These are phyloP conservation scores for Desmophyllum pertusum DNA, from an alignment of 92 coral and sea anemone species.

Conservation along the genomic window DNA sequence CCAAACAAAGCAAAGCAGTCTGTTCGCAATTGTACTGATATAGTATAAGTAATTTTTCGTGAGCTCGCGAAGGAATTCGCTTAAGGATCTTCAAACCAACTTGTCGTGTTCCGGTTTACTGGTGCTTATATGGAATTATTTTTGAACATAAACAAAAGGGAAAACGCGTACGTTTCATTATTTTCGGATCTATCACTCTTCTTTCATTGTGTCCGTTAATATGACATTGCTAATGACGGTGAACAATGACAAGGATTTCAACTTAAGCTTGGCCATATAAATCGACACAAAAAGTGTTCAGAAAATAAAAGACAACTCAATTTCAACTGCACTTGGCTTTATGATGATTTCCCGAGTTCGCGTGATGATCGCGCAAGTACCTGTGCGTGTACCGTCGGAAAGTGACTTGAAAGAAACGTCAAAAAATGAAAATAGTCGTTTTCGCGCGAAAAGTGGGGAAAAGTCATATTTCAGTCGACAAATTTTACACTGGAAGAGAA, in stretches of 20 bases:
- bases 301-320: neutral
- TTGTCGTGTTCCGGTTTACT: constrained; percentile 9
- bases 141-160: constrained; percentile 5
- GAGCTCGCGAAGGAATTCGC: neutral
- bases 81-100: neutral
- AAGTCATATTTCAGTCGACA: neutral
- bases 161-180: neutral
- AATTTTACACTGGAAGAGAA: neutral
- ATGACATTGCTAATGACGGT: neutral
- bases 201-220: neutral
- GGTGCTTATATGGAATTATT: neutral
- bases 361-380: neutral
- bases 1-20: neutral
- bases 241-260: neutral
- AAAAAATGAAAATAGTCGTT: neutral
- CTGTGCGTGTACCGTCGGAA: neutral
- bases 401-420: neutral
- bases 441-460: no score
- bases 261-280: neutral
- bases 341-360: neutral
- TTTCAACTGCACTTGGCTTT: neutral
- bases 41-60: neutral
- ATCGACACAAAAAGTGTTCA: neutral
- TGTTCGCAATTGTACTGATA: neutral
- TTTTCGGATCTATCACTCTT: neutral